Conservation (phyloP, 1,140 invertebrate genomes). For the Bombus superbus region DNA sequence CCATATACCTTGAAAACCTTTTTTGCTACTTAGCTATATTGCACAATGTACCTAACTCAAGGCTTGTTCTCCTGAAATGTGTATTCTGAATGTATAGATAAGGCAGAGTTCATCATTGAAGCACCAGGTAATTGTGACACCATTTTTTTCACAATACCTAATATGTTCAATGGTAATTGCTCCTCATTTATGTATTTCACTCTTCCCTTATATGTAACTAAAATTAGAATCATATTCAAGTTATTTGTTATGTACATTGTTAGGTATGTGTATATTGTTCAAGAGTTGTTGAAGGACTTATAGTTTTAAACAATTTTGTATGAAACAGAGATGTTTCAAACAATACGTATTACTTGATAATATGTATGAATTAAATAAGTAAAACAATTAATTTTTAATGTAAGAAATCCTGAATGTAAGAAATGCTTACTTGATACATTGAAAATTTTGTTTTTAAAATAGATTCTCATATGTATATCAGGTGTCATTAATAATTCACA, state of each 20-base stretch:
- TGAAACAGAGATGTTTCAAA: conserved; percentile 5
- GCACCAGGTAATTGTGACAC: conserved; percentile 33
- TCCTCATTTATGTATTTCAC: neutral
- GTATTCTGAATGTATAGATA: conserved; percentile 43
- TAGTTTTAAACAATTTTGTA: conserved; percentile 25
- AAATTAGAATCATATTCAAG: neutral
- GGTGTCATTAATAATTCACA: neutral
- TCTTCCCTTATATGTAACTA: neutral
- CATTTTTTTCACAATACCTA: conserved; percentile 24
- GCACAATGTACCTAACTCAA: conserved; percentile 78
- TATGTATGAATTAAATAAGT: neutral
- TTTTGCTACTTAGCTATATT: conserved; percentile 78
- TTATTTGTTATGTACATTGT: conserved; percentile 7
- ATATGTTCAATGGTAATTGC: conserved; percentile 27
- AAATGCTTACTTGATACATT: neutral
- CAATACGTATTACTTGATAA: neutral
- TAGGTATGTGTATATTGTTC: conserved; percentile 15
- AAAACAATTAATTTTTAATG: neutral
- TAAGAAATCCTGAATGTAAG: neutral
- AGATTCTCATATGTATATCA: neutral
- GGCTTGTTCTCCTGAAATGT: conserved; percentile 71
- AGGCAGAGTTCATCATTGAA: conserved; percentile 21
- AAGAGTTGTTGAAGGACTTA: neutral
- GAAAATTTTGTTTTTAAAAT: neutral
- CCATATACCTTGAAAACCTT: conserved; percentile 75